phyloP scores from a whole-genome alignment of 2,888 invertebrate species.

The Drepanosiphum platanoidis region DNA sequence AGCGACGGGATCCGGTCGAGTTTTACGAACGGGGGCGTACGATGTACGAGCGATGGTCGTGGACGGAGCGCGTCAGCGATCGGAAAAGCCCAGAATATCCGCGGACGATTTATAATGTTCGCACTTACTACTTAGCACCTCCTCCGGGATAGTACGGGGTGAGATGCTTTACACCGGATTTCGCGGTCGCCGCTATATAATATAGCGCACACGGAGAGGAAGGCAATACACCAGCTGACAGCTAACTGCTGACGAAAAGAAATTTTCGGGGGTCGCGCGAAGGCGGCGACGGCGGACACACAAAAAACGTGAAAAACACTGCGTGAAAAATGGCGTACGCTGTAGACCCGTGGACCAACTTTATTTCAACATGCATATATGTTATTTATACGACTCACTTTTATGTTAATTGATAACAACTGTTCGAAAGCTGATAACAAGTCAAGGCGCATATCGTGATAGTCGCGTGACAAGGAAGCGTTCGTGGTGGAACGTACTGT shows the following conservation, averaged over 20 bases:
- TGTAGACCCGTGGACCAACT: background rate
- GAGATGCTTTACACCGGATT: background rate
- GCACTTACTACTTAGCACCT: background rate
- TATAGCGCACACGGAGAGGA: too few relatives aligned
- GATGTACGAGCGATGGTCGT: background rate
- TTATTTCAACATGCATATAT: background rate
- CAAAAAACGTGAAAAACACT: background rate
- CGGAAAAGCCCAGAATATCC: background rate
- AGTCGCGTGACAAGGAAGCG: too few relatives aligned
- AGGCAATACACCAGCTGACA: background rate
- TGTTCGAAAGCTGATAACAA: background rate
- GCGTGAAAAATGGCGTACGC: conserved; percentile 11
- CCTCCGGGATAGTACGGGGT: background rate
- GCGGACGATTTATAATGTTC: too few relatives aligned
- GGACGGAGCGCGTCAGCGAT: background rate
- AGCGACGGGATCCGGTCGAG: background rate
- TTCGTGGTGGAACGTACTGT: background rate
- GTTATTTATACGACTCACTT: background rate
- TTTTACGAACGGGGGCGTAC: background rate
- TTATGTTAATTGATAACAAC: too few relatives aligned
- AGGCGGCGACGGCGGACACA: background rate
- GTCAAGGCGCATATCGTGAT: too few relatives aligned
- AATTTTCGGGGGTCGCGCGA: background rate
- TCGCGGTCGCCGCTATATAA: background rate
- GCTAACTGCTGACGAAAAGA: too few relatives aligned